These are phyloP conservation scores for Microctenopoma steveboyesi DNA, from an alignment of 2,797 vertebrate genomes.

Conservation along the genomic window DNA sequence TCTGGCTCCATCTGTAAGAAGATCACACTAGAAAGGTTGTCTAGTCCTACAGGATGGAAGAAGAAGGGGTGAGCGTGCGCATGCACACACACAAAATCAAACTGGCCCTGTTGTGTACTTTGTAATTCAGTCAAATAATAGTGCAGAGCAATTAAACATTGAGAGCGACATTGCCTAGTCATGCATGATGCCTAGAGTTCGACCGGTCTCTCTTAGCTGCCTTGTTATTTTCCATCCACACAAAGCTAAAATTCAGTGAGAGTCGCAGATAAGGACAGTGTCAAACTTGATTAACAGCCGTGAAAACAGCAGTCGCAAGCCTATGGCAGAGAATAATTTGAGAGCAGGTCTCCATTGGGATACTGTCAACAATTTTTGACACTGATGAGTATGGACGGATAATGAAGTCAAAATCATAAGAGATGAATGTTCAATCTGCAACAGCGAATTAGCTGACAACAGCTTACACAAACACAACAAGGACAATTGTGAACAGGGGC, in stretches of 20 bases:
- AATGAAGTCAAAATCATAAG: not conserved
- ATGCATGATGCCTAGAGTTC: slow-evolving; percentile 63
- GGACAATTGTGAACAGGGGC: slow-evolving; percentile 2
- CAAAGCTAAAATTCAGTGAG: slow-evolving; percentile 34
- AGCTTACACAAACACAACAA: not conserved
- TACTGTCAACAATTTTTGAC: slow-evolving; percentile 3
- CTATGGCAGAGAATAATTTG: slow-evolving; percentile 14
- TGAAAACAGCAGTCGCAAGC: not conserved
- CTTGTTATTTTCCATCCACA: slow-evolving; percentile 56
- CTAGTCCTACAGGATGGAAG: not conserved
- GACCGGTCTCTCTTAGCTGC: slow-evolving; percentile 35
- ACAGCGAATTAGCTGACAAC: not conserved
- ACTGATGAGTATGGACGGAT: slow-evolving; percentile 15
- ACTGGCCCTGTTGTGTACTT: slow-evolving; percentile 31
- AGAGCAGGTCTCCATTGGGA: slow-evolving; percentile 8
- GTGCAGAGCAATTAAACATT: slow-evolving; percentile 65
- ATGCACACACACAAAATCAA: slow-evolving; percentile 40
- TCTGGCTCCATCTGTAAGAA: slow-evolving; percentile 33
- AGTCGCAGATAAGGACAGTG: slow-evolving; percentile 18
- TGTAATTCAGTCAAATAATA: slow-evolving; percentile 59
- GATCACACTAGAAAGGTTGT: slow-evolving; percentile 40
- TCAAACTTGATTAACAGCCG: slow-evolving; percentile 46
- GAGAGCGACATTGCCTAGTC: slow-evolving; percentile 71
- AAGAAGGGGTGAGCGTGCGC: not conserved
- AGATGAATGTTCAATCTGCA: not conserved